Conservation (phyloP, 2,113 vertebrate species). For the Vireo altiloquus region DNA sequence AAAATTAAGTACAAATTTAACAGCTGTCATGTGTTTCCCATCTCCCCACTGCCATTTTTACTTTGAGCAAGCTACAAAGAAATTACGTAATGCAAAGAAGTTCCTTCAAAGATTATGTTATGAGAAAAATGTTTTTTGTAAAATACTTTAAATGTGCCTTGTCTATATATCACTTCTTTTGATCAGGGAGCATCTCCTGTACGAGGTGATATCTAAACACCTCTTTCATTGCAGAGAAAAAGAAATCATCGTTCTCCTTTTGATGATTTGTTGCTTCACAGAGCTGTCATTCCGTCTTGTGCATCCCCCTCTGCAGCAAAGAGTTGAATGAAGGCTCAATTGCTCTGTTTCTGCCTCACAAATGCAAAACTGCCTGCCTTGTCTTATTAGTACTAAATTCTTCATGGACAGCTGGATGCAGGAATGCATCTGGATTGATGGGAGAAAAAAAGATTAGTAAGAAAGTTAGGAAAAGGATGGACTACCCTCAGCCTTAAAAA, state of each 20-base stretch:
- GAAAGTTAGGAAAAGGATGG: background rate
- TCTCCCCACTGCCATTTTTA: background rate
- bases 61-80: background rate
- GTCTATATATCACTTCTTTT: background rate
- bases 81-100: background rate
- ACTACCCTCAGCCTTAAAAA: background rate
- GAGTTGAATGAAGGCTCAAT: background rate
- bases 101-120: background rate
- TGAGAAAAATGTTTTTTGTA: background rate
- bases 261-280: background rate
- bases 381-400: background rate
- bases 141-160: background rate
- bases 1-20: background rate
- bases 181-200: background rate
- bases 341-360: background rate
- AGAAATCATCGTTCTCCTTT: background rate
- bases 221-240: background rate
- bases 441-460: background rate
- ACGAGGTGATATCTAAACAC: background rate
- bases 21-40: background rate
- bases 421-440: background rate
- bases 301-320: background rate
- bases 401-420: background rate
- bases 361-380: background rate
- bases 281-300: background rate